Conservation (phyloP, 2,888 invertebrate genomes). For the Camptogramma bilineatum region DNA sequence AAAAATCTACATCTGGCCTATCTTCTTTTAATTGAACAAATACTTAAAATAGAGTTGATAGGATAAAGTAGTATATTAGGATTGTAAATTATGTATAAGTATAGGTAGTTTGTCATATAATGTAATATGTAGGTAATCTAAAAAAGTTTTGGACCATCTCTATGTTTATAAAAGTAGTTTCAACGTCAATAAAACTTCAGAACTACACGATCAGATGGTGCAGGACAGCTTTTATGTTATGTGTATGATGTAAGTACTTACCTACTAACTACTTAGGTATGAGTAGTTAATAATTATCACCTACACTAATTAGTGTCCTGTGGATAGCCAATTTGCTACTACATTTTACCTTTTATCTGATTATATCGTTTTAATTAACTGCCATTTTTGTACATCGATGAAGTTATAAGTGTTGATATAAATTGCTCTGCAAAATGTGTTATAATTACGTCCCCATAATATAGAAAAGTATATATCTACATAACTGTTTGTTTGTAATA, state of each 20-base stretch:
- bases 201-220: too few species aligned
- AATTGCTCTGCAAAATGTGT: conserved; percentile 10
- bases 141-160: too few species aligned
- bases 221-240: too few species aligned
- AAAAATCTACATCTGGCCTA: too few species aligned
- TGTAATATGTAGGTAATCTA: too few species aligned
- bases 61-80: too few species aligned
- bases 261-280: not conserved
- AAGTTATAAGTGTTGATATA: conserved; percentile 24
- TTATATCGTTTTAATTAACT: conserved; percentile 12
- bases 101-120: too few species aligned
- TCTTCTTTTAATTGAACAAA: too few species aligned
- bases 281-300: conserved; percentile 14
- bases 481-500: conserved; percentile 6
- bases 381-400: conserved; percentile 13
- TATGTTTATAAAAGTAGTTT: too few species aligned
- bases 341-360: conserved; percentile 6
- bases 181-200: too few species aligned
- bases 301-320: conserved; percentile 16
- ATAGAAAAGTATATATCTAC: not conserved
- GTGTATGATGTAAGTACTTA: not conserved
- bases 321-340: conserved; percentile 21
- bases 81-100: too few species aligned
- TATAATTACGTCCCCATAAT: conserved; percentile 1
- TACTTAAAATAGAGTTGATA: too few species aligned